Conservation (phyloP, 2,113 vertebrate genomes). For the Otis tarda region DNA sequence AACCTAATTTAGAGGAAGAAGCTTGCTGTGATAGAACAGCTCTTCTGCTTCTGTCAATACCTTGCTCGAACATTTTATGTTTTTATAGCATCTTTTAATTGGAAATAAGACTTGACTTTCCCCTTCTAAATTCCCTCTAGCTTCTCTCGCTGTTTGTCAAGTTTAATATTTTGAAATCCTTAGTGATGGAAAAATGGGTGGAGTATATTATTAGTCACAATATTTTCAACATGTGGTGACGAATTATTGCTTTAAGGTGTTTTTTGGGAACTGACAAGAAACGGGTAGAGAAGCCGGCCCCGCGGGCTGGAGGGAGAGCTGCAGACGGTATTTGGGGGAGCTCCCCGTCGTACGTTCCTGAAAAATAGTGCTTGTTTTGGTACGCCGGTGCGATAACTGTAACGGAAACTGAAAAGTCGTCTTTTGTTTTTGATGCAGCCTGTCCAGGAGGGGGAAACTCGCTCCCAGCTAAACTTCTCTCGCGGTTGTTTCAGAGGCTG, state of each 20-base stretch:
- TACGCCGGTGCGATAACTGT: not conserved
- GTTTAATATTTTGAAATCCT: conserved; percentile 18
- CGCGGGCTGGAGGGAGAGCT: not conserved
- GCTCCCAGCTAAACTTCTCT: conserved; percentile 26
- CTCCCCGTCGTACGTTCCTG: not conserved
- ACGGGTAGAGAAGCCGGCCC: not conserved
- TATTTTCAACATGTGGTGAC: conserved; percentile 17
- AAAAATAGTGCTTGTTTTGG: not conserved
- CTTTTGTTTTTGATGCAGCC: not conserved
- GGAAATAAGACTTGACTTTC: not conserved
- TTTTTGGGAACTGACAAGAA: not conserved
- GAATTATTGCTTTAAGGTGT: not conserved
- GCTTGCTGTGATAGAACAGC: not conserved
- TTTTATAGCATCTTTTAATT: not conserved
- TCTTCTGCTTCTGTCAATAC: not conserved
- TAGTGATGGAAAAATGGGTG: conserved; percentile 1
- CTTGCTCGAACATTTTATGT: not conserved
- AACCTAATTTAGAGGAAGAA: not conserved
- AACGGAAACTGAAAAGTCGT: not conserved
- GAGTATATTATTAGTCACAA: conserved; percentile 23
- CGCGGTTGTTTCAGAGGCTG: not conserved
- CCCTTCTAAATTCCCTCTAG: not conserved
- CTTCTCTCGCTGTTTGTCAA: not conserved
- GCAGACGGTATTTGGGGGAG: not conserved
- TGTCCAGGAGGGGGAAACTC: conserved; percentile 44